Conservation (phyloP, 2,888 invertebrate species). For the Hemicrepidius hirtus region DNA sequence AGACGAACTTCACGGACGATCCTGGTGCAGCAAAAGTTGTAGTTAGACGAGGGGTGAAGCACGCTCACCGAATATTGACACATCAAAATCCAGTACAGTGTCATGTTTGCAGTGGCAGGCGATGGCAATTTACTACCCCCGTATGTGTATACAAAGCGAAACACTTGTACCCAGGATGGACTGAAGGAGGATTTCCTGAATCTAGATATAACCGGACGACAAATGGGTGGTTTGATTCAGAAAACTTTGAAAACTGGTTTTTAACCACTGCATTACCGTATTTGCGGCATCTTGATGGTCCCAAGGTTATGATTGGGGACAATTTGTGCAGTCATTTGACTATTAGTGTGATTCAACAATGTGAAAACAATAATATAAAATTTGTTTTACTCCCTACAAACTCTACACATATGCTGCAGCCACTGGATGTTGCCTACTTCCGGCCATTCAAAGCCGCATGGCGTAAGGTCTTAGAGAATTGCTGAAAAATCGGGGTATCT, state of each 20-base stretch:
- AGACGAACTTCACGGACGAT: slow-evolving; percentile 63
- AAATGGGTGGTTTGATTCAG: slow-evolving; percentile 21
- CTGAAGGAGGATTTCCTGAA: not conserved
- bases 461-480: not conserved
- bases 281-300: not conserved
- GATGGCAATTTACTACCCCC: slow-evolving; percentile 60
- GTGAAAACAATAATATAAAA: slow-evolving; percentile 14
- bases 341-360: not conserved
- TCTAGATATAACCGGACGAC: slow-evolving; percentile 15
- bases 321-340: slow-evolving; percentile 20
- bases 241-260: slow-evolving; percentile 5
- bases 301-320: slow-evolving; percentile 23
- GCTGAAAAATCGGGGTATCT: not conserved
- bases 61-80: slow-evolving; percentile 52
- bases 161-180: slow-evolving; percentile 39
- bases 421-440: slow-evolving; percentile 25
- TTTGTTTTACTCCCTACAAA: slow-evolving; percentile 21
- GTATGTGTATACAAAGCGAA: slow-evolving; percentile 63
- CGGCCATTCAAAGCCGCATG: not conserved
- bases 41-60: slow-evolving; percentile 41
- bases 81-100: slow-evolving; percentile 53
- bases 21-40: slow-evolving; percentile 56
- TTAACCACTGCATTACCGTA: slow-evolving; percentile 6
- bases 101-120: slow-evolving; percentile 63
- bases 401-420: not conserved